A percentile compares a stretch with the other conserved stretches of the same genome.
phyloP scores from a whole-genome alignment of 1,140 invertebrate genomes.

The Dendrolimus kikuchii region DNA sequence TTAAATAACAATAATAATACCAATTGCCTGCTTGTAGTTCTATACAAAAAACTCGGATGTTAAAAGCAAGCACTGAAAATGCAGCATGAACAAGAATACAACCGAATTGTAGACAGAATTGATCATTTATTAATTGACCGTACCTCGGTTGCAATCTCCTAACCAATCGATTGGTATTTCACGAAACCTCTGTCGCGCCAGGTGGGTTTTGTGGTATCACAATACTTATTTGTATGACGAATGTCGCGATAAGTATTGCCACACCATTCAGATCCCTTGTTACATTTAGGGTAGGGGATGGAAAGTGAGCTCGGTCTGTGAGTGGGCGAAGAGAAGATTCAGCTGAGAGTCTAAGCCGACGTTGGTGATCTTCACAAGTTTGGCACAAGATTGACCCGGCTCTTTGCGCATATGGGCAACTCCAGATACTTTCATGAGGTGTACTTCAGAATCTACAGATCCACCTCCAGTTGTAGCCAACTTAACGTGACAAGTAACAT shows the following conservation, averaged over 20 bases:
- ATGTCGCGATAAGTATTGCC: constrained; percentile 29
- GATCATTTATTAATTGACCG: constrained; percentile 17
- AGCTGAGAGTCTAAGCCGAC: constrained; percentile 79
- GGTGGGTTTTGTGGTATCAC: constrained; percentile 43
- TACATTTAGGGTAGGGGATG: constrained; percentile 66
- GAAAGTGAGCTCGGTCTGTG: constrained; percentile 76
- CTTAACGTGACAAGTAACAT: constrained; percentile 77
- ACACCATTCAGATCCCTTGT: constrained; percentile 41
- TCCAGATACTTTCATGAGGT: constrained; percentile 77
- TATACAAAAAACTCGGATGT: not conserved
- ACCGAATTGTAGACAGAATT: constrained; percentile 29
- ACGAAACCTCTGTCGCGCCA: constrained; percentile 54
- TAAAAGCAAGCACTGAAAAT: constrained; percentile 4
- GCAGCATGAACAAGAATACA: constrained; percentile 33
- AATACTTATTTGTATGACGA: constrained; percentile 26
- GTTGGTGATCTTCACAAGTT: constrained; percentile 75
- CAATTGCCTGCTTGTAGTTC: not conserved
- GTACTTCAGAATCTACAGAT: constrained; percentile 72
- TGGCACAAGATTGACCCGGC: constrained; percentile 64
- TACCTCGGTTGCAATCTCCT: constrained; percentile 50
- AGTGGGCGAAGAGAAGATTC: constrained; percentile 76
- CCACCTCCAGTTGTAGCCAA: constrained; percentile 73
- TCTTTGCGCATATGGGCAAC: constrained; percentile 77
- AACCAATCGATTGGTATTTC: constrained; percentile 52
- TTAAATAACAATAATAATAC: not conserved